These are phyloP conservation scores for Sebastes steindachneri DNA, from an alignment of 2,797 vertebrate species.

Conservation along the genomic window DNA sequence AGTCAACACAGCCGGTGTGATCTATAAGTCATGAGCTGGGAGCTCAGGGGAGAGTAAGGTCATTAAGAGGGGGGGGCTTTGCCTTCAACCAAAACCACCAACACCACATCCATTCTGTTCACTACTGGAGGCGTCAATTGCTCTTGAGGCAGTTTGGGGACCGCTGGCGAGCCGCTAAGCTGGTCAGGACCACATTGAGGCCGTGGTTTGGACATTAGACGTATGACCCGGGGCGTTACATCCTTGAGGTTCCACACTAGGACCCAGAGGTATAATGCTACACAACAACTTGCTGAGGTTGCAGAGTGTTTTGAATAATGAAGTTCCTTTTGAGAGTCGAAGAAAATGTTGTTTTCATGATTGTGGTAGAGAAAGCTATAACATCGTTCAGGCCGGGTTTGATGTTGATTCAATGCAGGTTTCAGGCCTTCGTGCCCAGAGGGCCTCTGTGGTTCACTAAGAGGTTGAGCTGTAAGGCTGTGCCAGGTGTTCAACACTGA, in stretches of 20 bases:
- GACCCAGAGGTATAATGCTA: conserved; percentile 9
- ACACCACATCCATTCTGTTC: conserved; percentile 54
- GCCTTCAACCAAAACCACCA: conserved; percentile 56
- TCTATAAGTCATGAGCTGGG: conserved; percentile 60
- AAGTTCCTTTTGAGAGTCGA: not conserved
- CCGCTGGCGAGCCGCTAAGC: conserved; percentile 40
- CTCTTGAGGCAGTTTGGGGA: conserved; percentile 42
- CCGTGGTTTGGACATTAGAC: conserved; percentile 61
- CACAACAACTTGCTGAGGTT: conserved; percentile 26
- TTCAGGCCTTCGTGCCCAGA: not conserved
- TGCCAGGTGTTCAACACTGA: conserved; percentile 1
- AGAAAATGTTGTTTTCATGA: not conserved
- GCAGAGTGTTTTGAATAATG: conserved; percentile 39
- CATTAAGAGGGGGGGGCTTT: conserved; percentile 55
- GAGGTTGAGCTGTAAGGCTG: not conserved
- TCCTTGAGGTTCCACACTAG: conserved; percentile 1
- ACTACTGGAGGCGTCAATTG: conserved; percentile 59
- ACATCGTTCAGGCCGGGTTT: not conserved
- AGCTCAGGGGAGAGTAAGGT: conserved; percentile 49
- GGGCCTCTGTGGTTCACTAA: not conserved
- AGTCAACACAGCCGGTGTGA: conserved; percentile 55
- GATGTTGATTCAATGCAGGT: conserved; percentile 5
- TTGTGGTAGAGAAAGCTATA: not conserved
- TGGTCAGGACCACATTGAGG: conserved; percentile 36
- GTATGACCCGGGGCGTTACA: conserved; percentile 37